Evolutionary conservation across 2,797 vertebrate genomes (phyloP), one percentile per base, ranked within the genome.

Genomic region (Siniperca obscura): DNA sequence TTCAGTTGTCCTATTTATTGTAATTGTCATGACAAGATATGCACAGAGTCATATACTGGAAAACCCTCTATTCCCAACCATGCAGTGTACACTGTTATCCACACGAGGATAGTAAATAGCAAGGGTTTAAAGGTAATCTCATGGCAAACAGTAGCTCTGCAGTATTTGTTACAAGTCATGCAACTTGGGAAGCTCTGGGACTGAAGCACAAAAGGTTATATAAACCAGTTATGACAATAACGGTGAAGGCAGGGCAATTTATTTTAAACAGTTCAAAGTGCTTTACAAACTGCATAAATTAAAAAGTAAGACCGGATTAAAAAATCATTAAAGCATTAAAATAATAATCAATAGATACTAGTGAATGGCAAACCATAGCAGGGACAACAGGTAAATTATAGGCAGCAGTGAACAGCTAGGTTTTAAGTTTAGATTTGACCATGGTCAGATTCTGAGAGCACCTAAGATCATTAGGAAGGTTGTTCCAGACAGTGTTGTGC

Each of bases 101-200:
- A 90, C 84, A 85, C 0, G 60, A 64, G 79, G 76, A 60, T 55
- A 82, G 73, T 78, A 86, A 84, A 73, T 42, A 59, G 57, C 80
- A 64, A 80, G 38, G 40, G 76, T 78, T 71, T 79, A 38, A 48
- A 81, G n/a, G 13, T 44, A 27, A 66, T 48, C 55, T 64, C 48
- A 71, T 64, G 22, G 0, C 13, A 50, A 5, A 22, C 13, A 11
- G 50, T 27, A 1, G n/a, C 74, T 60, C 61, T 72, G 30, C 52
- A 57, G 46, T 11, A 50, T 53, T 11, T 10, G 34, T 25, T 50
- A 27, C 6, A 56, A 34, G 30, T 46, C 30, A 64, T 19, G 44
- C 38, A 46, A 52, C 27, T 53, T 38, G 7, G 19, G 46, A 70
- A 59, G 66, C 34, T 53, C 13, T 61, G n/a, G 56, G 21, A 34